phyloP scores from a whole-genome alignment of 2,113 vertebrate genomes.

The Camelus dromedarius region DNA sequence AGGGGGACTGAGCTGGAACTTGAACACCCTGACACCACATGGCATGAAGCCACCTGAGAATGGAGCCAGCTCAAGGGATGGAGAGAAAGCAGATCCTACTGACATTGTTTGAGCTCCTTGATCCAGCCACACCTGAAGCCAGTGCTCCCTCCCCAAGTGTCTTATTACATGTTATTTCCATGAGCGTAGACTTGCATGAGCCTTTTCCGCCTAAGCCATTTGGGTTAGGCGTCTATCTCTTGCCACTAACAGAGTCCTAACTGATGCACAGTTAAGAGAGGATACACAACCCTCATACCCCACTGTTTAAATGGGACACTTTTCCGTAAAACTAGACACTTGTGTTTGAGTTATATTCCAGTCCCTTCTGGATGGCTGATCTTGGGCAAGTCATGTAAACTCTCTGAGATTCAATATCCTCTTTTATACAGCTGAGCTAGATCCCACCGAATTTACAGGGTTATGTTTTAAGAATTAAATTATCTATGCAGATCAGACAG shows the following conservation, averaged over 20 bases:
- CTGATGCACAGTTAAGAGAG: too few relatives aligned
- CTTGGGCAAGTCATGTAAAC: background rate
- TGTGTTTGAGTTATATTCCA: background rate
- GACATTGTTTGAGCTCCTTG: background rate
- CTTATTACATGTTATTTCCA: background rate
- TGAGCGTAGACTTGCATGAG: too few relatives aligned
- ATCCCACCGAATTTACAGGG: background rate
- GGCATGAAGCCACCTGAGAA: background rate
- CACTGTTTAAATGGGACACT: background rate
- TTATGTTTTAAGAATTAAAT: background rate
- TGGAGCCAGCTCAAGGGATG: fast-evolving
- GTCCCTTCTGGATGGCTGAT: background rate
- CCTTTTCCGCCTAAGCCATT: background rate
- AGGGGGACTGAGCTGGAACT: background rate
- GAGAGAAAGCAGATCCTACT: background rate
- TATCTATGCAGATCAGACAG: background rate
- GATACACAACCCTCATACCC: fast-evolving
- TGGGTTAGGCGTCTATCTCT: background rate
- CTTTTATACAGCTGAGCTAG: background rate
- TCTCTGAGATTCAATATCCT: background rate
- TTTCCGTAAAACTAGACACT: background rate
- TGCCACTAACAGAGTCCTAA: background rate
- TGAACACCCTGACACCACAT: fast-evolving
- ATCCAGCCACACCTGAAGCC: background rate
- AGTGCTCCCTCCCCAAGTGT: fast-evolving